Evolutionary conservation across 2,113 vertebrate genomes (phyloP), one percentile per base, ranked within the genome.

Genomic region (Larimichthys polyactis): DNA sequence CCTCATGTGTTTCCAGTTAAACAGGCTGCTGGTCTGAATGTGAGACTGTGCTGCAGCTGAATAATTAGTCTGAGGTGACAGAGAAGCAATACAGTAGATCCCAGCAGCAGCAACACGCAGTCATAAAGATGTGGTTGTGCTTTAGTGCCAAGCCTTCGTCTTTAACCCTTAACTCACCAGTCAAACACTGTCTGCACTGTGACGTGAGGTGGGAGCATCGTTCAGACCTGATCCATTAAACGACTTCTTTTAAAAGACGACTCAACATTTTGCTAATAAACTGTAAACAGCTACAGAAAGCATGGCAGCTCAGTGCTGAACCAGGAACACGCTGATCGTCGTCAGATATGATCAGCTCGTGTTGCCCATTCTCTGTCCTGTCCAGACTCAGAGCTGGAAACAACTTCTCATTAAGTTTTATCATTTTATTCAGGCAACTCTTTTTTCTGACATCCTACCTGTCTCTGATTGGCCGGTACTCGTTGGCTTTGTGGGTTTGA

Each of bases 51-150:
- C 60, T 60, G 46, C 48, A 32, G 81, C 5, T 16, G 43, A 72
- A 60, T 81, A 77, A 87, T 76, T 59, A 63, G 73, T 57, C 27
- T 62, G 60, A 71, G 46, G 76, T 71, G 76, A 83, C 55, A 81
- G 66, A 32, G 67, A 67, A 40, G 62, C 46, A 40, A 55, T 29
- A n/a, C 10, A n/a, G 69, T 12, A 17, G 22, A 72, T 36, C 43
- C 75, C 32, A 82, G 79, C 51, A 72, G 83, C 71, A 55, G 57
- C 27, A 77, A 54, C 64, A 46, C 24, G 4, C 49, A 11, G 22
- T 14, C 51, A 4, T 87, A 77, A 76, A 73, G 62, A 36, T 16
- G 75, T n/a, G 71, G 64, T 20, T 32, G 49, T 8, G 55, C 36
- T 32, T 24, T 0, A 29, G 57, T 44, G 22, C 22, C 57, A 69